Evolutionary conservation across 2,888 invertebrate species (phyloP).

Genomic region (Mythimna ferrago): DNA sequence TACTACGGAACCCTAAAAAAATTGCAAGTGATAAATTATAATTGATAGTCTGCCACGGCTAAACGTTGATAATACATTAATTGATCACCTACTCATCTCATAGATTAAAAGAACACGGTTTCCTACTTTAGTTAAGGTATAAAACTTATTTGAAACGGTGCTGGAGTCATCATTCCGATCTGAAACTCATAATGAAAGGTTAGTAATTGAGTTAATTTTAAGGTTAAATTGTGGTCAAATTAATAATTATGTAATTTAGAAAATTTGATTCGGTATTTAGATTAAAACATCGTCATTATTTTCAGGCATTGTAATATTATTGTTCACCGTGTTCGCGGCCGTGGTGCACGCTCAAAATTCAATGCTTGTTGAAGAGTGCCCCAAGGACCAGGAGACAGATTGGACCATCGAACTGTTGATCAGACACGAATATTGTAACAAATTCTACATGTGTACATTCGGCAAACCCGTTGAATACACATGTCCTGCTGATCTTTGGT

Average conservation of each 20-base stretch:
- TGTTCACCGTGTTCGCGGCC: slow-evolving; percentile 67
- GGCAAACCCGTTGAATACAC: slow-evolving; percentile 90
- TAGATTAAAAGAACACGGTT: slow-evolving; percentile 63
- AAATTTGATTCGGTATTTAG: background rate
- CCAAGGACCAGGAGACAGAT: slow-evolving; percentile 74
- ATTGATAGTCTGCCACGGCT: slow-evolving; percentile 57
- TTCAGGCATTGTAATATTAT: slow-evolving; percentile 68
- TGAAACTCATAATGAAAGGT: slow-evolving; percentile 65
- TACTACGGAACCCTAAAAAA: too few relatives aligned
- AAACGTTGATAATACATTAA: slow-evolving; percentile 46
- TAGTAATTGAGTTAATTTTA: slow-evolving; percentile 18
- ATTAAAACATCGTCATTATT: slow-evolving; percentile 31
- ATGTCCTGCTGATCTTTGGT: slow-evolving; percentile 90
- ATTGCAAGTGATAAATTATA: slow-evolving; percentile 53
- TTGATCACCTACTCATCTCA: slow-evolving; percentile 60
- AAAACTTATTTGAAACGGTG: slow-evolving; percentile 44
- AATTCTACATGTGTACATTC: slow-evolving; percentile 92
- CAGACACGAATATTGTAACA: slow-evolving; percentile 90
- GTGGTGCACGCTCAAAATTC: slow-evolving; percentile 60
- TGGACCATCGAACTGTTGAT: slow-evolving; percentile 88
- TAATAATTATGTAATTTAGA: background rate
- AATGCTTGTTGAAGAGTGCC: slow-evolving; percentile 71
- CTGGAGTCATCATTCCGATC: slow-evolving; percentile 42
- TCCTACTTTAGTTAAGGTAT: slow-evolving; percentile 59
- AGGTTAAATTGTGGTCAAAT: background rate